Base-by-base conservation (phyloP, 1,140 invertebrate genomes). In the Achatina immaculata region DNA sequence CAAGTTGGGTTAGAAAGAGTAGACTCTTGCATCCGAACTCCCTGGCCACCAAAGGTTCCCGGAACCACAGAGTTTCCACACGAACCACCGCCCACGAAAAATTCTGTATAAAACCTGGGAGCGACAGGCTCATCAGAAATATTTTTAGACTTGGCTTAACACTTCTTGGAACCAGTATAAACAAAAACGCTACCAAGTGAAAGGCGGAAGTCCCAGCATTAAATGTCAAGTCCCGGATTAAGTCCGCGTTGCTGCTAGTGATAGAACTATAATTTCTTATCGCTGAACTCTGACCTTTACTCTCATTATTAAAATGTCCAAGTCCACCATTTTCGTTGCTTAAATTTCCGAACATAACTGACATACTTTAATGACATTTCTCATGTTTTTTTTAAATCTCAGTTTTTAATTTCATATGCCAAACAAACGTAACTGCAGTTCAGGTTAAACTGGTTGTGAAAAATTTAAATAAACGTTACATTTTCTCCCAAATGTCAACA, bases 41-140 rank as follows among this genome's bases (percentile, higher is more conserved):
- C 28, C 58, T 62, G 58, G 58, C 58, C 2, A 62, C 16, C n/a
- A 62, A 28, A 31, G 58, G 58, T 62, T 19, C 58, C 28, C 58
- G 58, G 31, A 62, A 62, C 58, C 58, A 62, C 1, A 62, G 16
- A 62, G 7, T 62, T 31, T 62, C 58, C n/a, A 62, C 28, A 28
- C 58, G 58, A 31, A 31, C n/a, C 28, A 62, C 28, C 7, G 58
- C 58, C 58, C 58, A 62, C 4, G 58, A 62, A 31, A 62, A 62
- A 62, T 62, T 62, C n/a, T 62, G 58, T 62, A 62, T 28, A 62
- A 62, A 62, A 6, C 58, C 58, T 21, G 58, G 58, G 4, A 62
- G 2, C 3, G 58, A 62, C 58, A 62, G 31, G 31, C 58, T 62
- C 58, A 62, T 62, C 1, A 62, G n/a, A 31, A 62, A 62, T 6